These are phyloP conservation scores for Germaria angustata DNA, from an alignment of 2,888 invertebrate species.

Conservation along the genomic window DNA sequence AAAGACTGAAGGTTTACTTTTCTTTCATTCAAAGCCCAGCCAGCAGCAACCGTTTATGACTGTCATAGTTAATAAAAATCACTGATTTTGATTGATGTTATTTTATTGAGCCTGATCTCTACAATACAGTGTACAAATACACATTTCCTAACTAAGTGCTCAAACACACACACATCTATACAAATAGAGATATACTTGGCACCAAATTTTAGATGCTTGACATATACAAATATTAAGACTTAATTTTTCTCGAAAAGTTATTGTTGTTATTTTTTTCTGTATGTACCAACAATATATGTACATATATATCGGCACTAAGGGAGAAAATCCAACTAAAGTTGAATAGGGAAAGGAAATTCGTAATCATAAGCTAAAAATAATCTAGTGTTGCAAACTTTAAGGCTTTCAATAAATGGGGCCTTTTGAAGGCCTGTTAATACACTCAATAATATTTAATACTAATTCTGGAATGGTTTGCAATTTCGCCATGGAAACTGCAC, in stretches of 20 bases:
- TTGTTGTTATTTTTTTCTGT: neutral
- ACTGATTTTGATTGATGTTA: slow-evolving; percentile 78
- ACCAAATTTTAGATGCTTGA: neutral
- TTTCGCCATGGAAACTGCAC: too few species aligned
- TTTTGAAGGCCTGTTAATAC: neutral
- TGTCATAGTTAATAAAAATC: slow-evolving; percentile 79
- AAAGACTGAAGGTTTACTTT: slow-evolving; percentile 47
- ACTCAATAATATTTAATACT: too few species aligned
- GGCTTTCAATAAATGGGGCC: neutral
- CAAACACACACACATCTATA: neutral
- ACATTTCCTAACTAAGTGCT: neutral
- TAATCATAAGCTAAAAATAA: too few species aligned
- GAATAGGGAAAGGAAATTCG: neutral
- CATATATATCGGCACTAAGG: neutral
- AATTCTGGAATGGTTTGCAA: too few species aligned
- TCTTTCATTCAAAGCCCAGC: slow-evolving; percentile 43
- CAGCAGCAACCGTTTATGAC: slow-evolving; percentile 70
- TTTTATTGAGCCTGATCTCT: slow-evolving; percentile 51
- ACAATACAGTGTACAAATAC: neutral
- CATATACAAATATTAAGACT: slow-evolving; percentile 32
- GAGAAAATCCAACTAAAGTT: neutral
- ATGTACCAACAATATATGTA: neutral
- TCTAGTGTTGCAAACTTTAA: too few species aligned
- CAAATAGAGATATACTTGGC: slow-evolving; percentile 12
- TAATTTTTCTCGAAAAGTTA: slow-evolving; percentile 10